These are phyloP conservation scores for Nasonovia ribisnigri DNA, from an alignment of 2,888 invertebrate species.

Conservation along the genomic window DNA sequence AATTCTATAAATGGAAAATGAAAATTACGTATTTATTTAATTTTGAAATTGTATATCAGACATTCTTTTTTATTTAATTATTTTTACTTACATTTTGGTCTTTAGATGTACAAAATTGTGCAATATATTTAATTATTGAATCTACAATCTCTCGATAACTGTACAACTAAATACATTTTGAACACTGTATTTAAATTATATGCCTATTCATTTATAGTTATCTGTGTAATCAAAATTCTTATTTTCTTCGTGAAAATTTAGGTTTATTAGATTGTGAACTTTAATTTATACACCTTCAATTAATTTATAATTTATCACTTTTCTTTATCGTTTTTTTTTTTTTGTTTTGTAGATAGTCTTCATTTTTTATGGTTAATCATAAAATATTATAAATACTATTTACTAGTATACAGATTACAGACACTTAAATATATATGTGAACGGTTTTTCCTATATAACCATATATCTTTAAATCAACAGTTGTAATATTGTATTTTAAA, in stretches of 20 bases:
- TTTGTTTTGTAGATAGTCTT: neutral
- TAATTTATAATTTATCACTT: neutral
- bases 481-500: neutral
- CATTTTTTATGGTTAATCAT: neutral
- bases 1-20: neutral
- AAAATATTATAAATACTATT: neutral
- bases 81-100: neutral
- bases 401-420: neutral
- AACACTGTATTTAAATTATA: neutral
- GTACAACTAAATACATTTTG: no score
- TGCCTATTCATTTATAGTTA: neutral
- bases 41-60: neutral
- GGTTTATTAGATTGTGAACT: neutral
- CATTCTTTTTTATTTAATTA: neutral
- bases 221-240: neutral
- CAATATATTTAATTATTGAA: neutral
- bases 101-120: neutral
- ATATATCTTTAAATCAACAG: neutral
- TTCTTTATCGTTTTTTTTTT: neutral
- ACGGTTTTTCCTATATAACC: neutral
- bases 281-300: neutral
- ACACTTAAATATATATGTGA: neutral
- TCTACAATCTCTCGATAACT: no score
- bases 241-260: neutral
- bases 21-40: no score